Evolutionary conservation across 2,113 vertebrate species (phyloP), one percentile per base, ranked within the genome.

Genomic region (Xiphophorus couchianus): DNA sequence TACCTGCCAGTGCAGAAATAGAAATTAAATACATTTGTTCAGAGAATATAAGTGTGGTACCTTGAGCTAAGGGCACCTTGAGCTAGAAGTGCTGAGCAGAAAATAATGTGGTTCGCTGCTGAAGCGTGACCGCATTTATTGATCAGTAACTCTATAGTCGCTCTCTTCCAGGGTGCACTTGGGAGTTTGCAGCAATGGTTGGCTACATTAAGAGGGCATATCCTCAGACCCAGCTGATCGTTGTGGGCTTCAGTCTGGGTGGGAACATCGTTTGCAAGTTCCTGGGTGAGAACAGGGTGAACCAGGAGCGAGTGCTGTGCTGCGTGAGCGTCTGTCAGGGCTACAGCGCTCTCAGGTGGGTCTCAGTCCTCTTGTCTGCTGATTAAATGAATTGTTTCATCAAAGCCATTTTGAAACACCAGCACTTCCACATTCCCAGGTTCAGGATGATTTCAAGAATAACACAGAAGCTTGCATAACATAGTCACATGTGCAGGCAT

Each of bases 211-310:
- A 95, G 94, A 97, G 96, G 90, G 89, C 93, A 0, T 97, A 95
- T 63, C 96, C 95, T 54, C 94, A 97, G 81, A 97, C 96, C 30
- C 95, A 96, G 86, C 91, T 99, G 74, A 95, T 97, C 0, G 97
- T 99, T 0, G 96, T 99, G 74, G 98, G 98, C 83, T 99, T 99
- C 90, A 99, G 98, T 85, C 94, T 99, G 66, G 98, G 98, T 0
- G 98, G 98, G 25, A 99, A 99, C 92, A 99, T 99, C 0, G 98
- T 99, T 12, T 99, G 98, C 86, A 99, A 99, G 83, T 99, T 97
- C 84, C 85, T 99, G 88, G 98, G 98, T 3, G 98, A 99, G 93
- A 96, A 90, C 81, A 95, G 89, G 64, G 88, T 86, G 33, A 99
- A 99, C 93, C 98, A 99, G 91, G 98, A 99, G 48, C 90, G 94